Evolutionary conservation across 1,140 invertebrate genomes (phyloP).

Genomic region (Polypedilum vanderplanki): DNA sequence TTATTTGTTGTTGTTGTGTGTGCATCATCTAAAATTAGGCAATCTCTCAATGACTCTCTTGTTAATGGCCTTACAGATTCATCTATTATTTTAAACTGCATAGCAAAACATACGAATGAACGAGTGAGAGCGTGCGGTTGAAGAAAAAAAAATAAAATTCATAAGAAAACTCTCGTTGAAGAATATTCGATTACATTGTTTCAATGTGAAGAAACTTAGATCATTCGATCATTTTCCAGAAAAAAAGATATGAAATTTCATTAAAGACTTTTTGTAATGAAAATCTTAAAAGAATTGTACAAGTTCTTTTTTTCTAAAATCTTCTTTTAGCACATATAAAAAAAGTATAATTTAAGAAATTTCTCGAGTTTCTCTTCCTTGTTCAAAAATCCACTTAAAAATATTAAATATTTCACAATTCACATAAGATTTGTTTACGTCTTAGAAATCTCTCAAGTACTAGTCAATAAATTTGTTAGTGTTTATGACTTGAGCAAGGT

Average conservation of each 20-base stretch:
- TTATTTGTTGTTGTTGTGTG: too few species aligned
- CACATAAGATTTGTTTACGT: slow-evolving; percentile 26
- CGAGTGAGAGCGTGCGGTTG: background rate
- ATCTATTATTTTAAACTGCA: background rate
- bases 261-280: too few species aligned
- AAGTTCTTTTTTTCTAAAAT: too few species aligned
- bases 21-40: slow-evolving; percentile 3
- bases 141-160: background rate
- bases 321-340: too few species aligned
- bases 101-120: background rate
- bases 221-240: background rate
- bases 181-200: slow-evolving; percentile 6
- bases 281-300: too few species aligned
- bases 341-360: too few species aligned
- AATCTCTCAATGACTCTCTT: slow-evolving; percentile 5
- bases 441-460: background rate
- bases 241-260: too few species aligned
- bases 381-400: too few species aligned
- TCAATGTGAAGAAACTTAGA: background rate
- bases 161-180: background rate
- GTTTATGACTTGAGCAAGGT: background rate
- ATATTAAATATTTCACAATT: background rate
- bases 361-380: too few species aligned
- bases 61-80: background rate
- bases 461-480: slow-evolving; percentile 24